Conservation (phyloP, 2,888 invertebrate genomes). For the Apamea epomidion region DNA sequence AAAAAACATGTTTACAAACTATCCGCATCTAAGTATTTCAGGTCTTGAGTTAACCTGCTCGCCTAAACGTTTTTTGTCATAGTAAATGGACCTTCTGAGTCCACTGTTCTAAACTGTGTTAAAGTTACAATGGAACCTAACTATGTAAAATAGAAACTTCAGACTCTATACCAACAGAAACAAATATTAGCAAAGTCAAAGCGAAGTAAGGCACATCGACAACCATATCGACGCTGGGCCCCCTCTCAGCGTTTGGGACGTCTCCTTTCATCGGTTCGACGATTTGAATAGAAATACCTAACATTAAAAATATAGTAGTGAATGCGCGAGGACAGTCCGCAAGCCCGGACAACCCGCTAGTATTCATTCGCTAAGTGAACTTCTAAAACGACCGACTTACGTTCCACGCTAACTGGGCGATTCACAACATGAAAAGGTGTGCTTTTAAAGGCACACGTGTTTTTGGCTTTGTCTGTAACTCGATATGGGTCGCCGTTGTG, state of each 20-base stretch:
- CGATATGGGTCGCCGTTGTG: slow-evolving; percentile 55
- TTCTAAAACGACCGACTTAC: slow-evolving; percentile 76
- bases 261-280: slow-evolving; percentile 70
- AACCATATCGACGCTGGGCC: slow-evolving; percentile 63
- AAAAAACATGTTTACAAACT: not conserved
- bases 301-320: slow-evolving; percentile 85
- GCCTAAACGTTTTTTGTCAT: not conserved
- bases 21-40: not conserved
- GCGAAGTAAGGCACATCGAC: too few species aligned
- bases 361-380: slow-evolving; percentile 86
- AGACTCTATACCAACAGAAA: not conserved
- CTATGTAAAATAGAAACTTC: not conserved
- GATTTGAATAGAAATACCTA: slow-evolving; percentile 86
- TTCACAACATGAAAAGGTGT: slow-evolving; percentile 79
- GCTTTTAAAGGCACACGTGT: slow-evolving; percentile 74
- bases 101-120: not conserved
- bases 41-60: not conserved
- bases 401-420: slow-evolving; percentile 75
- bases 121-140: not conserved
- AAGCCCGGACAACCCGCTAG: slow-evolving; percentile 69
- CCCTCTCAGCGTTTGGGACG: slow-evolving; percentile 72
- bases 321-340: slow-evolving; percentile 79
- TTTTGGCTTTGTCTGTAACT: slow-evolving; percentile 67
- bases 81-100: not conserved
- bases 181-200: not conserved